Evolutionary conservation across 2,888 invertebrate genomes (phyloP).

Genomic region (Meghimatium bilineatum): DNA sequence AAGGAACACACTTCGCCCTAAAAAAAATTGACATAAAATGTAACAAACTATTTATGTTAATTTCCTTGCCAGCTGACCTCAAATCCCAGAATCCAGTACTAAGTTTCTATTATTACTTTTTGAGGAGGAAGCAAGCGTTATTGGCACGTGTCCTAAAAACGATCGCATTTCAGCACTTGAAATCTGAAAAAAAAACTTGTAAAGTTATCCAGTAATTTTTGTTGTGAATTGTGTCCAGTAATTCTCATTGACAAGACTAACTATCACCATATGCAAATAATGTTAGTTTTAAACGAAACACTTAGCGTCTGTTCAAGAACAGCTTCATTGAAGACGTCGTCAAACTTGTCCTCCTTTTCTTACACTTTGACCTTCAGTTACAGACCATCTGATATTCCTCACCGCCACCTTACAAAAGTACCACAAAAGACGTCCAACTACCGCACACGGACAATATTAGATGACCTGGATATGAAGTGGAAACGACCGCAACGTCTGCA

Average conservation of each 20-base stretch:
- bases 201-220: constrained; percentile 15
- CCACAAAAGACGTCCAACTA: constrained; percentile 34
- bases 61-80: neutral
- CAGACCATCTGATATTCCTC: constrained; percentile 42
- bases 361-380: constrained; percentile 29
- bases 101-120: neutral
- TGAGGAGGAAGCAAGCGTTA: constrained; percentile 10
- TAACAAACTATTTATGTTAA: constrained; percentile 18
- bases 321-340: constrained; percentile 18
- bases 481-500: constrained; percentile 38
- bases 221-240: constrained; percentile 17
- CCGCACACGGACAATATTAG: constrained; percentile 13
- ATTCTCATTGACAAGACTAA: constrained; percentile 20
- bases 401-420: constrained; percentile 16
- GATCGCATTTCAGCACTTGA: constrained; percentile 38
- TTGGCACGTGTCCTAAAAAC: constrained; percentile 32
- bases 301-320: constrained; percentile 11
- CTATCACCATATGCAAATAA: constrained; percentile 36
- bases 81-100: neutral
- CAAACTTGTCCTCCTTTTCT: constrained; percentile 22
- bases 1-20: neutral
- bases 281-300: constrained; percentile 38
- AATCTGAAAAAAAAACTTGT: neutral
- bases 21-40: neutral
- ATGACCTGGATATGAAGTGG: constrained; percentile 43